Evolutionary conservation across 2,888 invertebrate genomes (phyloP).

Genomic region (Tachystola acroxantha): DNA sequence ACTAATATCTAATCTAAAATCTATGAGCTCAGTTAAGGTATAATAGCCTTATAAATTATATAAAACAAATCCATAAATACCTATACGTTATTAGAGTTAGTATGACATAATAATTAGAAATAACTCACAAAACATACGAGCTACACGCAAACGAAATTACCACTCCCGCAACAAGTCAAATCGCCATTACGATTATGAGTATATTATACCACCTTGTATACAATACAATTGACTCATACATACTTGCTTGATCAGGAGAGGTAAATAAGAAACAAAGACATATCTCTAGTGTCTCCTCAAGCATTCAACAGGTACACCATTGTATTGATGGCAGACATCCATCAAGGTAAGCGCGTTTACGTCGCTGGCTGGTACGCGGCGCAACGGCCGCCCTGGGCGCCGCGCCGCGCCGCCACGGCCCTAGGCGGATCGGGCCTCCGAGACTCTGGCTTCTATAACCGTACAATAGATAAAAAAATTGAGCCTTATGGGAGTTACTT

Average conservation of each 20-base stretch:
- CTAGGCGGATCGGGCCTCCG: conserved; percentile 10
- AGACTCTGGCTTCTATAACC: conserved; percentile 21
- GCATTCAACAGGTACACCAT: conserved; percentile 64
- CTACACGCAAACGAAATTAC: conserved; percentile 1
- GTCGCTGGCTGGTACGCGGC: conserved; percentile 15
- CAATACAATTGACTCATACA: background rate
- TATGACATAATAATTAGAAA: background rate
- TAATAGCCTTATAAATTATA: no score
- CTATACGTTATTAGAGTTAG: background rate
- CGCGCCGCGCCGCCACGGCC: conserved; percentile 12
- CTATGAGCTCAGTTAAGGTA: no score
- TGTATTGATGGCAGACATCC: conserved; percentile 40
- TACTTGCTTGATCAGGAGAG: background rate
- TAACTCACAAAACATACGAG: no score
- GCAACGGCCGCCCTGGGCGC: conserved; percentile 12
- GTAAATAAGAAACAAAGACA: conserved; percentile 11
- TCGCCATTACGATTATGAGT: conserved; percentile 5
- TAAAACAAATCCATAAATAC: no score
- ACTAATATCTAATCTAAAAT: no score
- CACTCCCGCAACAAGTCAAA: background rate
- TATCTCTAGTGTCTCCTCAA: conserved; percentile 35
- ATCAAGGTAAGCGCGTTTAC: conserved; percentile 35
- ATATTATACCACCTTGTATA: background rate
- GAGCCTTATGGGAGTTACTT: conserved; percentile 53
- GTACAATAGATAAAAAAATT: conserved; percentile 40